Conservation (phyloP, 2,797 vertebrate species). For the Sebastes melanostomus region DNA sequence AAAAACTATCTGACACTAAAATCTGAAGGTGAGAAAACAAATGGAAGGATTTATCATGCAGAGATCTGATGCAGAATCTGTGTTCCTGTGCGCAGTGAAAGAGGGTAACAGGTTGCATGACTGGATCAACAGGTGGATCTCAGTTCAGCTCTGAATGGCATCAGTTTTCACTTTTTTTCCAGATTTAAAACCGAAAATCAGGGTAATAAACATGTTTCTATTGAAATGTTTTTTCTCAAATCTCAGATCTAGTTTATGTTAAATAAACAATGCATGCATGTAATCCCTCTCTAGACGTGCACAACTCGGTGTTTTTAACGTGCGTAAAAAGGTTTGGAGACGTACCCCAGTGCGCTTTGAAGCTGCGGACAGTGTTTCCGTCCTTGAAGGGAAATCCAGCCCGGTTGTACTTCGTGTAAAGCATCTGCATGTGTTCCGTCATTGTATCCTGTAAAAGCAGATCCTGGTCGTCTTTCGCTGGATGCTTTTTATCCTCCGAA, state of each 20-base stretch:
- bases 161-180: not conserved
- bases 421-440: constrained; percentile 93
- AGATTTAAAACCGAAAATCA: not conserved
- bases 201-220: not conserved
- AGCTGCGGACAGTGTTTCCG: constrained; percentile 93
- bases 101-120: constrained; percentile 42
- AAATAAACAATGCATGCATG: fast-evolving
- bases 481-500: constrained; percentile 51
- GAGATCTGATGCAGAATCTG: constrained; percentile 3
- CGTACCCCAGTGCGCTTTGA: constrained; percentile 84
- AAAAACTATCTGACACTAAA: constrained; percentile 23
- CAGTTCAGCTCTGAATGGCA: not conserved
- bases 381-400: constrained; percentile 77
- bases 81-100: not conserved
- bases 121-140: constrained; percentile 74
- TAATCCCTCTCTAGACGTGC: not conserved
- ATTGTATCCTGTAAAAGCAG: constrained; percentile 80
- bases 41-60: not conserved
- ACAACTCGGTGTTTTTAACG: not conserved
- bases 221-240: not conserved
- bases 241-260: not conserved
- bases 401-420: constrained; percentile 89
- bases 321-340: constrained; percentile 44
- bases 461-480: constrained; percentile 41
- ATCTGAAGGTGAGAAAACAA: constrained; percentile 18